Evolutionary conservation across 2,888 invertebrate genomes (phyloP).

Genomic region (Pyrgus malvae): DNA sequence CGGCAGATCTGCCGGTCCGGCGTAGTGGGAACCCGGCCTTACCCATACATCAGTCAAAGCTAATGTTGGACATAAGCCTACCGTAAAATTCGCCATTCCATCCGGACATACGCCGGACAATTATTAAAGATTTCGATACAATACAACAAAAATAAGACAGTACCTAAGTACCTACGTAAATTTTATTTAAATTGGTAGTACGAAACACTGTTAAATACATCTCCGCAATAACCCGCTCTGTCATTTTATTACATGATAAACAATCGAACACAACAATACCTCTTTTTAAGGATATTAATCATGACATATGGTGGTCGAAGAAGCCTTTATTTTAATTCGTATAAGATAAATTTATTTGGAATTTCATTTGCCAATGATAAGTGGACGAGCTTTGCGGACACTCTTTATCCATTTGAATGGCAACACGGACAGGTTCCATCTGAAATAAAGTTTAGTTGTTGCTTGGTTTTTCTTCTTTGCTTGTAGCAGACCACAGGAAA

Average conservation of each 20-base stretch:
- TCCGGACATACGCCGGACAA: too few species aligned
- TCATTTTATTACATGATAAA: conserved; percentile 51
- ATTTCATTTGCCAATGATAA: conserved; percentile 2
- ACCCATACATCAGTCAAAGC: too few species aligned
- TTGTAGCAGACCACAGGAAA: too few species aligned
- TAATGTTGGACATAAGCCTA: too few species aligned
- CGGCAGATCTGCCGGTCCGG: too few species aligned
- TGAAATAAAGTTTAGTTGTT: not conserved
- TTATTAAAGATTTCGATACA: too few species aligned
- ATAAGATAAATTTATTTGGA: conserved; percentile 6
- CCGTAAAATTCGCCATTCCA: too few species aligned
- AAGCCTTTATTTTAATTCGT: conserved; percentile 1
- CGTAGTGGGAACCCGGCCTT: too few species aligned
- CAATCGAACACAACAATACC: conserved; percentile 44
- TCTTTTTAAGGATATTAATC: conserved; percentile 4
- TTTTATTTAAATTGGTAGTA: too few species aligned
- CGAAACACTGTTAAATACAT: too few species aligned
- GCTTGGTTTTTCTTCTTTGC: not conserved
- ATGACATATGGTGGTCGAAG: not conserved
- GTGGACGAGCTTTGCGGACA: not conserved
- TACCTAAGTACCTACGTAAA: too few species aligned
- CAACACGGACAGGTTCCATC: not conserved
- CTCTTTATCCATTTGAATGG: not conserved
- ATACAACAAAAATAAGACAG: too few species aligned
- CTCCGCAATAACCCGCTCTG: conserved; percentile 55